These are phyloP conservation scores for Tipula helvola DNA, from an alignment of 2,888 invertebrate species.

Conservation along the genomic window DNA sequence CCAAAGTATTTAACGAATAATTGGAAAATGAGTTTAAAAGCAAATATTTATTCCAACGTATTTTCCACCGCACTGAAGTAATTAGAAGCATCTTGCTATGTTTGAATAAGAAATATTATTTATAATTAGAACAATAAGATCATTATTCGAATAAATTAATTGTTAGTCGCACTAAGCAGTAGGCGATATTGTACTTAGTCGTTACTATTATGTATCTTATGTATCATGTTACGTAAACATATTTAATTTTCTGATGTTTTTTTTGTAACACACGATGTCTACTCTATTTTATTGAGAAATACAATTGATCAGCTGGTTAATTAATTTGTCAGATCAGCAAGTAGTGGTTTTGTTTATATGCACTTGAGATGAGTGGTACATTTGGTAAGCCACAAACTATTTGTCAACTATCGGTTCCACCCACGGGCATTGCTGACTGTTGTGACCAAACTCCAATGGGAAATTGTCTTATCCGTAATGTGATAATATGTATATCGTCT, in stretches of 20 bases:
- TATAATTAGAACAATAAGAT: neutral
- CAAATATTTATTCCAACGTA: neutral
- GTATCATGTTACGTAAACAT: neutral
- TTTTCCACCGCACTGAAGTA: neutral
- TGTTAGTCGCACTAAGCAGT: neutral
- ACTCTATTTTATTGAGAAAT: too few relatives aligned
- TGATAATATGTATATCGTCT: too few relatives aligned
- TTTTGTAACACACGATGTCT: neutral
- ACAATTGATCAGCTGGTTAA: too few relatives aligned
- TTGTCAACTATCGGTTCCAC: too few relatives aligned
- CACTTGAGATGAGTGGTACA: too few relatives aligned
- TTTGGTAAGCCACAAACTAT: too few relatives aligned
- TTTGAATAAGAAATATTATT: neutral
- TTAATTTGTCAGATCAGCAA: too few relatives aligned
- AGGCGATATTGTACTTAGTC: neutral
- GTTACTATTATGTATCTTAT: neutral
- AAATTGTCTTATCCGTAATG: too few relatives aligned
- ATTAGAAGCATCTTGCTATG: neutral
- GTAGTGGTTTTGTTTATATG: too few relatives aligned
- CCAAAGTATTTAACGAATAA: neutral
- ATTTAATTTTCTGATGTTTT: neutral
- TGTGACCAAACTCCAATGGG: too few relatives aligned
- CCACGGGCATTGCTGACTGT: too few relatives aligned
- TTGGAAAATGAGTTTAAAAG: neutral
- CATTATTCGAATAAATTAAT: neutral